A percentile compares a stretch with the other conserved stretches of the same genome.
Evolutionary conservation across 2,113 vertebrate species (phyloP).

Genomic region (Psittacula cyanocephala): DNA sequence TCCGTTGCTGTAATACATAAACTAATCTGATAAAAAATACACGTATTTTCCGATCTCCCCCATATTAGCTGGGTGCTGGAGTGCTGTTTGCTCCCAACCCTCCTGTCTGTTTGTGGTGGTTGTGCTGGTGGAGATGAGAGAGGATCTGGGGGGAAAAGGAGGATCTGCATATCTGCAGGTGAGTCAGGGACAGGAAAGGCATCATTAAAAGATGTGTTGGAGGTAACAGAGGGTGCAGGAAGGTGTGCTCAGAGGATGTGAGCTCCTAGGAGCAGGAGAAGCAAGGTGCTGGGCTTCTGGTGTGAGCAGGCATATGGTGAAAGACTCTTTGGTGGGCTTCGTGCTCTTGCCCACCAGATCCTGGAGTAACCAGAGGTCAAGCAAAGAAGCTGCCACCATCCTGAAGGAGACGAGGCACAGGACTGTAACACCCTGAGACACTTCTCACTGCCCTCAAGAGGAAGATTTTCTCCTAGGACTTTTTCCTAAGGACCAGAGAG

Average conservation of each 20-base stretch:
- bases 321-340: not conserved
- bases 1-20: fast-evolving
- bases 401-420: not conserved
- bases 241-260: not conserved
- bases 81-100: not conserved
- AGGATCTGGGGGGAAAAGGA: not conserved
- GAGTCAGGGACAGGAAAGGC: not conserved
- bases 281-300: not conserved
- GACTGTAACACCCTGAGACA: not conserved
- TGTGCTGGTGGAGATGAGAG: not conserved
- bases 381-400: not conserved
- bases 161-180: not conserved
- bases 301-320: not conserved
- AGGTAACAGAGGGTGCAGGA: not conserved
- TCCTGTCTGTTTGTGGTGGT: not conserved
- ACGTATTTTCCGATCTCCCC: not conserved
- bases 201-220: not conserved
- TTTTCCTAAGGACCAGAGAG: not conserved
- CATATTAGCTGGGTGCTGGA: not conserved
- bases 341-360: not conserved
- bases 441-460: not conserved
- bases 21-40: not conserved
- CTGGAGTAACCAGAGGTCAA: not conserved
- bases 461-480: not conserved
- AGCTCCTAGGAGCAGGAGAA: not conserved